Evolutionary conservation across 2,888 invertebrate species (phyloP), one percentile per base, ranked within the genome.

Genomic region (Amaurobius ferox): DNA sequence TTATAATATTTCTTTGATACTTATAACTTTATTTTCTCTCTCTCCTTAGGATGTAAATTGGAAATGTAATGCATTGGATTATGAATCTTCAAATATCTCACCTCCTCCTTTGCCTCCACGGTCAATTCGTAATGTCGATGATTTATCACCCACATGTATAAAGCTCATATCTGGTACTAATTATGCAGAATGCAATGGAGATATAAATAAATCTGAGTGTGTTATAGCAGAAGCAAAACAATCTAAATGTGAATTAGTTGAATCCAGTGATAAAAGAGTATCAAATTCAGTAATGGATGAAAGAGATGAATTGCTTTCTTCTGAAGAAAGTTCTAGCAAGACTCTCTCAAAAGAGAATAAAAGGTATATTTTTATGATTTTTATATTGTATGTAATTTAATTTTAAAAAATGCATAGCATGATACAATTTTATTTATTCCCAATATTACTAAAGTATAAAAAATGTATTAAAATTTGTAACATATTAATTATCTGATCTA

Each of bases 31-130:
- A 29, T 0, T 66, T 68, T 68, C 13, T 3, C 55, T 62, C 32
- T 9, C 28, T 68, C 19, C 30, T 29, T 55, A 80, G 79, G 26
- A 39, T 32, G 30, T n/a, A 44, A 44, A 44, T 48, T 30, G 55
- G 29, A 16, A 72, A 66, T 28, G 23, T 32, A 44, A 30, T 16
- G 35, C 32, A 62, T 64, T 35, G 40, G 48, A 68, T 62, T 23
- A 62, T 67, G 48, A 66, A 32, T 39, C 26, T 32, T 61, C 73
- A 26, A 68, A 70, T 67, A 40, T 72, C 32, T 30, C 71, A 6
- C 87, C 87, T 0, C 86, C 86, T n/a, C 87, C 87, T 35, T 77
- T 87, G 29, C 87, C 87, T 39, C 87, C 87, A 29, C 48, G 80
- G 26, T 72, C 71, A 48, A n/a, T 61, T n/a, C 55, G 72, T 11